Evolutionary conservation across 2,888 invertebrate species (phyloP).

Genomic region (Acanthococcus lagerstroemiae): DNA sequence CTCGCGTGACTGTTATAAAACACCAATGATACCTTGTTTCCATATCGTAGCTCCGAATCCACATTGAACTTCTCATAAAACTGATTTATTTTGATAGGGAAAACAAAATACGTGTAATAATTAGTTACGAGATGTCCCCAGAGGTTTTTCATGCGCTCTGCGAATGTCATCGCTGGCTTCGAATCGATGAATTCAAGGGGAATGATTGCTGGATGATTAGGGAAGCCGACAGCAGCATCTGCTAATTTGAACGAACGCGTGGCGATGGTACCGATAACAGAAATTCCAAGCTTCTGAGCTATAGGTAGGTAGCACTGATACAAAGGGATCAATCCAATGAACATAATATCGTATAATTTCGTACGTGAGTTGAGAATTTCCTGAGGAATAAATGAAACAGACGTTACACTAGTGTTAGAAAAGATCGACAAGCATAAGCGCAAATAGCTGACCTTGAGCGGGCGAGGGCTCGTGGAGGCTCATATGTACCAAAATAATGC

Average conservation of each 20-base stretch:
- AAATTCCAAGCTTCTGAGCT: conserved; percentile 16
- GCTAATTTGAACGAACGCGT: background rate
- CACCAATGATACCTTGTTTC: background rate
- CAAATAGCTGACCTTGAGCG: no score
- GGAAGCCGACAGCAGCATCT: background rate
- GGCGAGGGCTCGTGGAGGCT: no score
- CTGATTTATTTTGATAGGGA: background rate
- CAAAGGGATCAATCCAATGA: background rate
- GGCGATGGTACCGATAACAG: background rate
- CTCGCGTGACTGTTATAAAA: conserved; percentile 7
- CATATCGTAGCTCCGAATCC: background rate
- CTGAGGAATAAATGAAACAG: no score
- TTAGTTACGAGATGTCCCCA: background rate
- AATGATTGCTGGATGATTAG: background rate
- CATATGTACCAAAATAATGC: no score
- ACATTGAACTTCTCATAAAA: background rate
- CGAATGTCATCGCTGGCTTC: background rate
- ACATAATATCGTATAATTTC: conserved; percentile 17
- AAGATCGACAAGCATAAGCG: no score
- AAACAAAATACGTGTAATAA: background rate
- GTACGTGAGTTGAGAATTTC: background rate
- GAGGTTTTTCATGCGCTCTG: background rate
- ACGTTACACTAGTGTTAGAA: no score
- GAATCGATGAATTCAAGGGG: background rate
- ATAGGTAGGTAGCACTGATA: conserved; percentile 10